phyloP scores from a whole-genome alignment of 35 echinoderm and acorn worm species.

The Holothuria glaberrima region DNA sequence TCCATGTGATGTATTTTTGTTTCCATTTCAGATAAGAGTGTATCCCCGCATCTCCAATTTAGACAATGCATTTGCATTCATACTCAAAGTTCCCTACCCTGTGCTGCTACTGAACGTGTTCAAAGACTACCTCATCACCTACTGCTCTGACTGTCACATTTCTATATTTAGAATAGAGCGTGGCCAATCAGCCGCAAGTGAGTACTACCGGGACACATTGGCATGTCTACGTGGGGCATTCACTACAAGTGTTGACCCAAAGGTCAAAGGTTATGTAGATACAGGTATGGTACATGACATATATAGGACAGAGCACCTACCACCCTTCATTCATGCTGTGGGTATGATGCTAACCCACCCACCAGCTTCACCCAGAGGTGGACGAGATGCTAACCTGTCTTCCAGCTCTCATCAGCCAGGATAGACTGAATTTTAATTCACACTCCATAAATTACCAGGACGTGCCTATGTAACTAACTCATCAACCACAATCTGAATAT shows the following conservation, averaged over 20 bases:
- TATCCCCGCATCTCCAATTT: slow-evolving; percentile 87
- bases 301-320: background rate
- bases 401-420: no score
- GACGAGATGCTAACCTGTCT: no score
- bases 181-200: slow-evolving; percentile 79
- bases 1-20: background rate
- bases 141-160: slow-evolving; percentile 95
- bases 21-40: slow-evolving; percentile 73
- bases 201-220: slow-evolving; percentile 56
- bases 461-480: no score
- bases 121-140: slow-evolving; percentile 91
- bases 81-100: slow-evolving; percentile 92
- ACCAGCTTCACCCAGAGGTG: no score
- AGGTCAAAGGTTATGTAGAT: slow-evolving; percentile 31
- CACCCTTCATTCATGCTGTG: slow-evolving; percentile 6
- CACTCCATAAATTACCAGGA: no score
- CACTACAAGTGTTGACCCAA: background rate
- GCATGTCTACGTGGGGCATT: slow-evolving; percentile 40
- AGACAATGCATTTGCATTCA: slow-evolving; percentile 97
- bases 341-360: slow-evolving; percentile 24
- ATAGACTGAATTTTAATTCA: no score
- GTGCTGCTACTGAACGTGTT: slow-evolving; percentile 94
- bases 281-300: slow-evolving; percentile 43
- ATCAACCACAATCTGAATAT: no score
- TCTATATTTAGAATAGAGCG: slow-evolving; percentile 85